These are phyloP conservation scores for Erebia ligea DNA, from an alignment of 2,888 invertebrate genomes.

Conservation along the genomic window DNA sequence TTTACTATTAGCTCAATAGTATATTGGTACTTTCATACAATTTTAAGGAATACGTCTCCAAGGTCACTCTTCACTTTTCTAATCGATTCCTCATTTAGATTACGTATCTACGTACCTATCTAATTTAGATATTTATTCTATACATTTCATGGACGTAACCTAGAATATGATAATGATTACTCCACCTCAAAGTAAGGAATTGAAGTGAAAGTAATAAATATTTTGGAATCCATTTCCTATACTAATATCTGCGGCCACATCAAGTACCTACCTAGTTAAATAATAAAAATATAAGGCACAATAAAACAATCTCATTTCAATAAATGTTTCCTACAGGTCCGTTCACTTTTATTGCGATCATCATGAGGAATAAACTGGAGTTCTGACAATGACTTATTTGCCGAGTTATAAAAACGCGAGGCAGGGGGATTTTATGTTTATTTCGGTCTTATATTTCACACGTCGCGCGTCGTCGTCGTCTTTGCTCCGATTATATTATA, in stretches of 20 bases:
- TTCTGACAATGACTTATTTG: constrained; percentile 70
- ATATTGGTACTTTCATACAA: no score
- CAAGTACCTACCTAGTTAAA: constrained; percentile 17
- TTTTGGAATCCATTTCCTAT: constrained; percentile 2
- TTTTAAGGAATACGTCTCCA: no score
- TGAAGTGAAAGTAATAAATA: constrained; percentile 9
- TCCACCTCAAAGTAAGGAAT: background rate
- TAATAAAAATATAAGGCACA: constrained; percentile 33
- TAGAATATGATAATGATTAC: background rate
- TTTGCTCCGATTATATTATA: constrained; percentile 66
- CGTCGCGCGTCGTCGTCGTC: constrained; percentile 55
- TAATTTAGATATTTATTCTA: no score
- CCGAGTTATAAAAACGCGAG: constrained; percentile 64
- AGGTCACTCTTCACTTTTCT: no score
- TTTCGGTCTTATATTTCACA: constrained; percentile 68
- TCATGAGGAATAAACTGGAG: constrained; percentile 59
- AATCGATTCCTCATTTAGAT: no score
- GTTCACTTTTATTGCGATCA: constrained; percentile 59
- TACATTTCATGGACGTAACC: no score
- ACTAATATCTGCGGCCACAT: constrained; percentile 20
- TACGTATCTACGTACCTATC: no score
- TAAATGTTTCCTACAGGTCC: constrained; percentile 54
- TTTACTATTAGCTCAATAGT: no score
- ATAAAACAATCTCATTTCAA: constrained; percentile 48
- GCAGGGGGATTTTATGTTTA: constrained; percentile 64